A percentile compares a stretch with the other conserved stretches of the same genome.
phyloP scores from a whole-genome alignment of 2,888 invertebrate species.

The Limulus polyphemus region DNA sequence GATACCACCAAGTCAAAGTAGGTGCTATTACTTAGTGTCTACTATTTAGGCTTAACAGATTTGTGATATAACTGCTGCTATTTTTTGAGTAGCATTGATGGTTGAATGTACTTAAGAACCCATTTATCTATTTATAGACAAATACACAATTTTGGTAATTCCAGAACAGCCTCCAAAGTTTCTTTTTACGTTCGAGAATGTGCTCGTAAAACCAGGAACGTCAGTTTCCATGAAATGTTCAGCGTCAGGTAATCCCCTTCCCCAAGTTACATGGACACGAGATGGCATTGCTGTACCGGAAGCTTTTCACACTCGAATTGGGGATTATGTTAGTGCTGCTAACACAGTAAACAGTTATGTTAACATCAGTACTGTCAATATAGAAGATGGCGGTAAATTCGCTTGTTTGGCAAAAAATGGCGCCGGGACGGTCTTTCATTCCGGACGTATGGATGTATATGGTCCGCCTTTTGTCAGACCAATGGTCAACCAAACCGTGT shows the following conservation, averaged over 20 bases:
- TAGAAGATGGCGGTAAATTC: constrained; percentile 36
- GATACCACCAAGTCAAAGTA: too few species aligned
- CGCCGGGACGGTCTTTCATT: constrained; percentile 32
- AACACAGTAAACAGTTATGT: constrained; percentile 36
- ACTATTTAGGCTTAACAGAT: too few species aligned
- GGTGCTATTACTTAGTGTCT: too few species aligned
- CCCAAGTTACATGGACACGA: constrained; percentile 26
- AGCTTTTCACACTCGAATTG: constrained; percentile 29
- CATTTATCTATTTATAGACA: too few species aligned
- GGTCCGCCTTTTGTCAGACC: constrained; percentile 42
- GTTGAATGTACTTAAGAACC: too few species aligned
- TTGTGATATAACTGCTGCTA: too few species aligned
- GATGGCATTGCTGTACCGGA: constrained; percentile 32
- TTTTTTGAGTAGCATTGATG: too few species aligned
- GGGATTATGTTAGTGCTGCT: constrained; percentile 31
- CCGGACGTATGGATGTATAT: constrained; percentile 33
- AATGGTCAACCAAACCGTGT: constrained; percentile 50
- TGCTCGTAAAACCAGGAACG: constrained; percentile 23
- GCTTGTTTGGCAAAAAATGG: constrained; percentile 35
- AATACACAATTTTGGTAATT: too few species aligned
- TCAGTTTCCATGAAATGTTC: constrained; percentile 25
- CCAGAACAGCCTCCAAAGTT: constrained; percentile 23
- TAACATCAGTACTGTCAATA: constrained; percentile 33
- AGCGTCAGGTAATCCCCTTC: constrained; percentile 27
- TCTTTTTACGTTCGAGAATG: constrained; percentile 22